Evolutionary conservation across 2,888 invertebrate species (phyloP), one percentile per base, ranked within the genome.

Genomic region (Drosophila subquinaria): DNA sequence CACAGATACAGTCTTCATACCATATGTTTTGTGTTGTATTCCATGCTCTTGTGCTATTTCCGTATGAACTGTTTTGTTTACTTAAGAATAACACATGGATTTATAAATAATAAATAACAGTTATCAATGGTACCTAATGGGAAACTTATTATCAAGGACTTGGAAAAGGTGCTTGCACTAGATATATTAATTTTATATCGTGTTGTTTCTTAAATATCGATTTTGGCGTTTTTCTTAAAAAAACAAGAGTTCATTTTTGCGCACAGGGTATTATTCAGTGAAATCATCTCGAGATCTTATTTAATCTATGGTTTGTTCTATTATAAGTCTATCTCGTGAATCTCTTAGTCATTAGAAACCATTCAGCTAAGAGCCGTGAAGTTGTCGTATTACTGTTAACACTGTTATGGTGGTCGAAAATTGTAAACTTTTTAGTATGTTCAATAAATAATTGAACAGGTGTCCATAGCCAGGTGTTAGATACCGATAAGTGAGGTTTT

Each of bases 401-500:
- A 36, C 35, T 42, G 33, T 11, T 52, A 30, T 42, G 35, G 30
- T 10, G 20, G 52, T 38, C 4, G 27, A 27, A 35, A 33, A 68
- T 60, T 71, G 48, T 61, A 72, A 78, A 82, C 11, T 13, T 62
- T 81, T 76, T 73, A 72, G 48, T 66, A 61, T 69, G 59, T 36
- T 63, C 70, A 70, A 81, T 85, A 88, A 82, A 69, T 36, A 36
- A 33, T 15, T 17, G 71, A 82, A 74, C 84, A 84, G 84, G 84
- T 84, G 84, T 82, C 60, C 79, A 73, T 27, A 48, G 66, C 67
- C 84, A 84, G 88, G 88, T 84, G 84, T 81, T 52, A 65, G 64
- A 76, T 55, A 69, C 42, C 30, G 84, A 85, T 88, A 84, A 85
- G 55, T 27, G 6, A 4, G 8, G 20, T 52, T 57, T 40, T 62